These are phyloP conservation scores for Lates calcarifer DNA, from an alignment of 2,113 vertebrate genomes.

Conservation along the genomic window DNA sequence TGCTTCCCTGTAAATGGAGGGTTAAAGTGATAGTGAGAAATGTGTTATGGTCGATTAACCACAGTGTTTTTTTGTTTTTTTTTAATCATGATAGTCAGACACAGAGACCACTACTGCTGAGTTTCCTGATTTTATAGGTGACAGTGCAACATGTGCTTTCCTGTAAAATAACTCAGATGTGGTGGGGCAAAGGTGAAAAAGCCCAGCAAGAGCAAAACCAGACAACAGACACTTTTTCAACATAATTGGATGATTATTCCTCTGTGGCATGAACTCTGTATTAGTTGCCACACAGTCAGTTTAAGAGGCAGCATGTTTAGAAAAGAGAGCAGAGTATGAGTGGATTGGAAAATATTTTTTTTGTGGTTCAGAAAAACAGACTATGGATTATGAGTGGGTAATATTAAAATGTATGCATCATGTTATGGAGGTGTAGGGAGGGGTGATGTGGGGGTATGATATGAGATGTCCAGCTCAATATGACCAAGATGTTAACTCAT, in stretches of 20 bases:
- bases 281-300: neutral
- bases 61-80: neutral
- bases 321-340: neutral
- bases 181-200: neutral
- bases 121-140: neutral
- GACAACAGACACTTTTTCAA: too few relatives aligned
- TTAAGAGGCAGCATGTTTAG: neutral
- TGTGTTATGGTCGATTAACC: neutral
- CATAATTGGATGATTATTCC: too few relatives aligned
- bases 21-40: neutral
- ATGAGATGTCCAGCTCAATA: neutral
- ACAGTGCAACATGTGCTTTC: neutral
- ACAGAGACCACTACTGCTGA: neutral
- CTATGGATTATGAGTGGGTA: too few relatives aligned
- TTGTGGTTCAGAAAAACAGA: neutral
- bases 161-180: neutral
- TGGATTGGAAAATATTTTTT: neutral
- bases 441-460: too few relatives aligned
- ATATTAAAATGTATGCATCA: too few relatives aligned
- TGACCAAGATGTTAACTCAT: neutral
- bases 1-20: constrained; percentile 4
- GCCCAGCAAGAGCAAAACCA: too few relatives aligned
- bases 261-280: neutral
- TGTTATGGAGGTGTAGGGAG: too few relatives aligned
- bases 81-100: neutral